Evolutionary conservation across 2,888 invertebrate species (phyloP).

Genomic region (Meiosimyza platycephala): DNA sequence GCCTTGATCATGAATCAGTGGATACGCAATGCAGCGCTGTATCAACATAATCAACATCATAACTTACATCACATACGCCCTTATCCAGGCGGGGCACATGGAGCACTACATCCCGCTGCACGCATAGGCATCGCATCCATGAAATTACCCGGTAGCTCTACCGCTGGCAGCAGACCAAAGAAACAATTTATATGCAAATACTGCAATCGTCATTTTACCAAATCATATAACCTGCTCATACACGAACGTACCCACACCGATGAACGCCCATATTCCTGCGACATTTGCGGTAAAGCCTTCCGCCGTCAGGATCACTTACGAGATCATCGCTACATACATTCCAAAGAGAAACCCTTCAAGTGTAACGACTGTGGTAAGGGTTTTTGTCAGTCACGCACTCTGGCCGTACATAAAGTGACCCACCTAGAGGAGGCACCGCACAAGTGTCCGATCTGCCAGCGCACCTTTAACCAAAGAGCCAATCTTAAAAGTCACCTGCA

Average conservation of each 20-base stretch:
- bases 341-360: constrained; percentile 98
- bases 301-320: constrained; percentile 93
- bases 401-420: constrained; percentile 94
- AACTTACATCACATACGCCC: constrained; percentile 50
- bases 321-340: constrained; percentile 96
- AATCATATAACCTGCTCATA: constrained; percentile 96
- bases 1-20: constrained; percentile 79
- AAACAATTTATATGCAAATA: constrained; percentile 97
- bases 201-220: constrained; percentile 97
- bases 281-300: constrained; percentile 96
- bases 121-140: constrained; percentile 67
- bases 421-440: constrained; percentile 95
- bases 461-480: constrained; percentile 92
- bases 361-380: constrained; percentile 97
- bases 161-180: constrained; percentile 75
- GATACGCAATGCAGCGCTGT: constrained; percentile 78
- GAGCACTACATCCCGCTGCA: constrained; percentile 37
- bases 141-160: constrained; percentile 69
- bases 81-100: constrained; percentile 38
- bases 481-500: constrained; percentile 91
- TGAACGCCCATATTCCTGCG: constrained; percentile 95
- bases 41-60: constrained; percentile 70
- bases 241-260: constrained; percentile 98
- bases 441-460: constrained; percentile 89
- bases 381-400: constrained; percentile 95